Percentiles rank a stretch among this genome's conserved stretches.
These are phyloP conservation scores for Adelphocoris suturalis DNA, from an alignment of 2,888 invertebrate species.

Conservation along the genomic window DNA sequence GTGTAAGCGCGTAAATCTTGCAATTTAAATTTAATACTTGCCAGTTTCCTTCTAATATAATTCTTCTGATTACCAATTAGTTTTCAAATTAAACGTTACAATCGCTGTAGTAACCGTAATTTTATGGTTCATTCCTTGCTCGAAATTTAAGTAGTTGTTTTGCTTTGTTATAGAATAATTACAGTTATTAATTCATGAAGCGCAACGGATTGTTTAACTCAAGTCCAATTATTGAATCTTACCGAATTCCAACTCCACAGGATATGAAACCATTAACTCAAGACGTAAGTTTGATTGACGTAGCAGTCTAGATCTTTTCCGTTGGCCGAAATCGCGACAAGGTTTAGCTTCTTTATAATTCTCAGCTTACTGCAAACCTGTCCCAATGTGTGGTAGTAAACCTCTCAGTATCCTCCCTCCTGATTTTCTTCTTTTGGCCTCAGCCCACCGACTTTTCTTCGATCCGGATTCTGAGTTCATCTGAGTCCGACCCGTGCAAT, in stretches of 20 bases:
- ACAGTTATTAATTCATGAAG: not conserved
- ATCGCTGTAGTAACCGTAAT: no score
- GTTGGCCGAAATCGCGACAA: no score
- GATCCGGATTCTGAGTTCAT: not conserved
- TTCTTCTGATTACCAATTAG: no score
- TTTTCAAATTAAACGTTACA: no score
- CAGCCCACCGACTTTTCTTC: not conserved
- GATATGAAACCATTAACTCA: slow-evolving; percentile 14
- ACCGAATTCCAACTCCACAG: not conserved
- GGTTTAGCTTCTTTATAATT: no score
- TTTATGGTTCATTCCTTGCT: no score
- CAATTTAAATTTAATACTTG: no score
- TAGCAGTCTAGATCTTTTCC: not conserved
- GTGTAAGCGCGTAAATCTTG: no score
- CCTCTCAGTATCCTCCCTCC: not conserved
- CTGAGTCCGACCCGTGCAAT: not conserved
- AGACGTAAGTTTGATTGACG: not conserved
- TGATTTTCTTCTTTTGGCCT: not conserved
- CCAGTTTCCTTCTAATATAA: no score
- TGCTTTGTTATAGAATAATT: not conserved
- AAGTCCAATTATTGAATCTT: not conserved
- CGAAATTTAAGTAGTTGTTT: not conserved
- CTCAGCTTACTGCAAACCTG: not conserved
- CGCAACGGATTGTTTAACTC: slow-evolving; percentile 7
- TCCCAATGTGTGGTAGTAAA: not conserved